A percentile compares a stretch with the other conserved stretches of the same genome.
Conservation (phyloP, 2,797 vertebrate genomes). For the Microtus californicus region DNA sequence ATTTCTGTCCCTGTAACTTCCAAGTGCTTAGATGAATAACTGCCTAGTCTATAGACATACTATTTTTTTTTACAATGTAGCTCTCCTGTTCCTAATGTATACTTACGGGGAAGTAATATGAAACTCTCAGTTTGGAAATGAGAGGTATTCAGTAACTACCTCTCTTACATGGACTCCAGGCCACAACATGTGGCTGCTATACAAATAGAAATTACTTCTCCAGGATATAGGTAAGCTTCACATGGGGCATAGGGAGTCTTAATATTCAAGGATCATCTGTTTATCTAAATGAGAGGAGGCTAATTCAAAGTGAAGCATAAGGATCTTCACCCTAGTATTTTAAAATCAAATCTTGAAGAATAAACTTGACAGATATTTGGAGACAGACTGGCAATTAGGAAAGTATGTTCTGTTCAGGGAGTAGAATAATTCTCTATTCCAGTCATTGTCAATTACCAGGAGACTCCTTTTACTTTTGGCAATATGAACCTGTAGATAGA, state of each 20-base stretch:
- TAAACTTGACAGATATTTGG: background rate
- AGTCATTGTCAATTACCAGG: background rate
- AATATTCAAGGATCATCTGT: background rate
- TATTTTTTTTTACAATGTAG: background rate
- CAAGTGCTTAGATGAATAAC: background rate
- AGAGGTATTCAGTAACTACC: background rate
- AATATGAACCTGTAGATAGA: background rate
- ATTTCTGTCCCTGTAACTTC: background rate
- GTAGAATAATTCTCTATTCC: background rate
- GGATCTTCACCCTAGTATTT: background rate
- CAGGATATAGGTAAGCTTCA: background rate
- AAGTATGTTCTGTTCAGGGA: background rate
- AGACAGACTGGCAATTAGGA: background rate
- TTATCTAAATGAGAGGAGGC: background rate
- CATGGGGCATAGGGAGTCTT: background rate
- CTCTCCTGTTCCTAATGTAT: background rate
- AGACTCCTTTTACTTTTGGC: background rate
- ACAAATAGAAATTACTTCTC: background rate
- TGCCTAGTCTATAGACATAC: background rate
- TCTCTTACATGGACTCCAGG: background rate
- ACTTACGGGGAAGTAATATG: background rate
- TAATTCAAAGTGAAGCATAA: background rate
- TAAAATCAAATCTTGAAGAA: constrained; percentile 23
- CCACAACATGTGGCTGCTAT: background rate
- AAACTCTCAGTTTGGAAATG: background rate